These are phyloP conservation scores for Bombus difficillimus DNA, from an alignment of 1,140 invertebrate species.

Conservation along the genomic window DNA sequence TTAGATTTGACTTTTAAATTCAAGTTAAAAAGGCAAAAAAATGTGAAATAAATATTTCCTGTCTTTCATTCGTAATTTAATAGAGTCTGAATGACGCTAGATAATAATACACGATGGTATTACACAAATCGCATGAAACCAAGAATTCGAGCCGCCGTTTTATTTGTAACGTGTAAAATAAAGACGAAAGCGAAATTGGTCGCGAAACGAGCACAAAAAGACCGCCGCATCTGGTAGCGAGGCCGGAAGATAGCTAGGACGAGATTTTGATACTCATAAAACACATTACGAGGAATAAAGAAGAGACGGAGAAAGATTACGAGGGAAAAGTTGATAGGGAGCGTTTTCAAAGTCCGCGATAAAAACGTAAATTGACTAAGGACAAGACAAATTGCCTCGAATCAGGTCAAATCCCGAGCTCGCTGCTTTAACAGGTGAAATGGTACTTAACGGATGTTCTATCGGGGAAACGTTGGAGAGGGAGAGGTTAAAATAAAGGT, in stretches of 20 bases:
- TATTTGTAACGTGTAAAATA: background rate
- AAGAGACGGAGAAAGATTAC: background rate
- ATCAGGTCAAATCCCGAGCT: constrained; percentile 30
- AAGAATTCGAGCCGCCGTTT: background rate
- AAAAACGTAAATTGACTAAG: constrained; percentile 45
- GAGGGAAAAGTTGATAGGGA: background rate
- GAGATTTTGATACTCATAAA: constrained; percentile 31
- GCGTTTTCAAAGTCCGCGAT: constrained; percentile 20
- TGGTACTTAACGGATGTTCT: constrained; percentile 38
- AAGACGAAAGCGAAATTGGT: background rate
- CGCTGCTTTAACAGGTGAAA: constrained; percentile 35
- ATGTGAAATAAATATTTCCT: background rate
- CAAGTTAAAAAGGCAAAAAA: background rate
- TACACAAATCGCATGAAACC: background rate
- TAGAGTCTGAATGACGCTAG: too few relatives aligned
- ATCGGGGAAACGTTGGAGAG: background rate
- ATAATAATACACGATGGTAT: background rate
- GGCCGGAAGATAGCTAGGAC: background rate
- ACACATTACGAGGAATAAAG: constrained; percentile 32
- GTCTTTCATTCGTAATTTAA: background rate
- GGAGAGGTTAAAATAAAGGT: background rate
- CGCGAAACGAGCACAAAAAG: background rate
- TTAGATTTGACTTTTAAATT: background rate
- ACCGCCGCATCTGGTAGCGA: background rate
- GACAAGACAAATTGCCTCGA: constrained; percentile 41